Conservation (phyloP, 2,797 vertebrate species). For the Ptychobarbus kaznakovi region DNA sequence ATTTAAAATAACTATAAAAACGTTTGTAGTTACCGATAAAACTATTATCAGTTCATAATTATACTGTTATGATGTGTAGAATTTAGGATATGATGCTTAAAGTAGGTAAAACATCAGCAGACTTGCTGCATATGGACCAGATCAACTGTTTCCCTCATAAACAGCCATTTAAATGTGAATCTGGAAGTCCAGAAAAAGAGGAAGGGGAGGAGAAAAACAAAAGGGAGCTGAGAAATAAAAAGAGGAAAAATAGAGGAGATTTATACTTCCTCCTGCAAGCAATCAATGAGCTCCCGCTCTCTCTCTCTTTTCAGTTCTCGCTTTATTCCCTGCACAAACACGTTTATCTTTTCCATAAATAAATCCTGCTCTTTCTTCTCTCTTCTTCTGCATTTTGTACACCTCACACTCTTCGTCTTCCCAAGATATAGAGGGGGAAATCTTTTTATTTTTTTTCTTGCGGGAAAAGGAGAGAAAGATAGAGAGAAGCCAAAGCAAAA, state of each 20-base stretch:
- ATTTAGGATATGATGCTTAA: neutral
- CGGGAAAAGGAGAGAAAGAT: constrained; percentile 21
- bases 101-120: neutral
- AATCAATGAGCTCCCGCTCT: constrained; percentile 69
- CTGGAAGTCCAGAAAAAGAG: constrained; percentile 55
- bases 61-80: neutral
- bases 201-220: constrained; percentile 57
- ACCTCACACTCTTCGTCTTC: constrained; percentile 50
- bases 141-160: neutral
- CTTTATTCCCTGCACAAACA: constrained; percentile 70
- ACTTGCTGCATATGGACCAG: neutral
- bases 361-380: constrained; percentile 72
- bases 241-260: constrained; percentile 62
- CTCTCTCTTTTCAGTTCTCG: constrained; percentile 70
- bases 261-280: constrained; percentile 74
- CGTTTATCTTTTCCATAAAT: constrained; percentile 77
- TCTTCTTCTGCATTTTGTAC: constrained; percentile 70
- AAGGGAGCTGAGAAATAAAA: constrained; percentile 25
- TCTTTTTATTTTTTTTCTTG: constrained; percentile 27
- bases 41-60: neutral
- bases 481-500: constrained; percentile 73
- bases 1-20: no score
- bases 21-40: neutral
- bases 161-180: constrained; percentile 9
- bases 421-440: constrained; percentile 57